phyloP scores from a whole-genome alignment of 2,888 invertebrate species.

The Notodonta dromedarius region DNA sequence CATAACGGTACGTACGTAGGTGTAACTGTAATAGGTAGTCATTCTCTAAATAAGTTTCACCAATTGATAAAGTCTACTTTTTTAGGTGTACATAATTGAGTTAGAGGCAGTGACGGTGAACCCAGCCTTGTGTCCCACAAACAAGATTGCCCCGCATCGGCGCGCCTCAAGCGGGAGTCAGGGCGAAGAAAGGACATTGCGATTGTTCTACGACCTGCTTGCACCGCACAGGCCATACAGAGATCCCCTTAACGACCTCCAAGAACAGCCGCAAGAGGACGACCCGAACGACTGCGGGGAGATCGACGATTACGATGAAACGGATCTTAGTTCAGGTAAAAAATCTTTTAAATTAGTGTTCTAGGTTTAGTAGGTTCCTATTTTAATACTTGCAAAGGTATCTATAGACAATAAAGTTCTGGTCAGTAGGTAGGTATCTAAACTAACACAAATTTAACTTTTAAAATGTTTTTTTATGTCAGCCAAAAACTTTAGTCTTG shows the following conservation, averaged over 20 bases:
- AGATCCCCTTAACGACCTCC: constrained; percentile 47
- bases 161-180: constrained; percentile 45
- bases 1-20: constrained; percentile 28
- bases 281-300: constrained; percentile 72
- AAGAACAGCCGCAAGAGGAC: constrained; percentile 67
- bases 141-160: constrained; percentile 74
- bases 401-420: too few species aligned
- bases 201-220: constrained; percentile 61
- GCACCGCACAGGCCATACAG: constrained; percentile 22
- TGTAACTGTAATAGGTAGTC: background rate
- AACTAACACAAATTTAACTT: too few species aligned
- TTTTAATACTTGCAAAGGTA: too few species aligned
- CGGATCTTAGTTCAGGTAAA: constrained; percentile 72
- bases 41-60: background rate
- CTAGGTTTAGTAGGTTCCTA: too few species aligned
- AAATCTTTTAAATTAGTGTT: too few species aligned
- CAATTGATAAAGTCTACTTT: constrained; percentile 12
- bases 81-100: constrained; percentile 48
- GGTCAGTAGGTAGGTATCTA: too few species aligned
- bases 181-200: constrained; percentile 60
- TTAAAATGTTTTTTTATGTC: too few species aligned
- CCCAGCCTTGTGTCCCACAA: constrained; percentile 70
- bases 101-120: constrained; percentile 63
- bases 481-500: too few species aligned
- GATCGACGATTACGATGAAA: constrained; percentile 78